Percentiles rank a stretch among this genome's conserved stretches.
Evolutionary conservation across 2,888 invertebrate species (phyloP).

Genomic region (Trichogramma dendrolimi): DNA sequence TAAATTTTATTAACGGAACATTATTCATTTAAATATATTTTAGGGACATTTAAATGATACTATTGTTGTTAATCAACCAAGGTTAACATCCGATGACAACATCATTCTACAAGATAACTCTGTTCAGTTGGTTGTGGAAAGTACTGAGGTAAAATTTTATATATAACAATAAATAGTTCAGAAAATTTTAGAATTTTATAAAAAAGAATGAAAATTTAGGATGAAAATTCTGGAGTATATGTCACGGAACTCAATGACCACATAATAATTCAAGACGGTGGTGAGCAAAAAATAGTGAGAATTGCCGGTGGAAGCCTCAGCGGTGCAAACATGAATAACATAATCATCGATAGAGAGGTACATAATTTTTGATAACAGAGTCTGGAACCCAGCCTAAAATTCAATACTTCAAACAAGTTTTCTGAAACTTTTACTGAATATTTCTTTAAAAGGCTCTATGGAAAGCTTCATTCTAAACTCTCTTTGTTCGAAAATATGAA

Average conservation of each 20-base stretch:
- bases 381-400: background rate
- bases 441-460: no score
- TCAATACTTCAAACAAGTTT: background rate
- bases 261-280: slow-evolving; percentile 53
- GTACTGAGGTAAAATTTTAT: slow-evolving; percentile 30
- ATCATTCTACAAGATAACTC: slow-evolving; percentile 49
- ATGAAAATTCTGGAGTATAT: slow-evolving; percentile 45
- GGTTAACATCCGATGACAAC: slow-evolving; percentile 61
- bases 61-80: slow-evolving; percentile 78
- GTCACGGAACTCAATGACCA: slow-evolving; percentile 56
- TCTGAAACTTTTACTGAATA: no score
- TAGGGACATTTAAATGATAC: slow-evolving; percentile 74
- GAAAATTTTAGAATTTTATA: background rate
- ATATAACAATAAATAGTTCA: background rate
- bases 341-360: slow-evolving; percentile 44
- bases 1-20: background rate
- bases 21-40: slow-evolving; percentile 28
- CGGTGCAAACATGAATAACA: slow-evolving; percentile 40
- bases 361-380: slow-evolving; percentile 14
- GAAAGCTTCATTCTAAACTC: background rate
- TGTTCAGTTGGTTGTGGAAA: slow-evolving; percentile 48
- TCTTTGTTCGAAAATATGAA: no score
- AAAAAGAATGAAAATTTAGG: background rate
- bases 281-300: slow-evolving; percentile 43
- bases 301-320: slow-evolving; percentile 37